These are phyloP conservation scores for Oscheius sp. DNA, from an alignment of 2,888 invertebrate species.

Conservation along the genomic window DNA sequence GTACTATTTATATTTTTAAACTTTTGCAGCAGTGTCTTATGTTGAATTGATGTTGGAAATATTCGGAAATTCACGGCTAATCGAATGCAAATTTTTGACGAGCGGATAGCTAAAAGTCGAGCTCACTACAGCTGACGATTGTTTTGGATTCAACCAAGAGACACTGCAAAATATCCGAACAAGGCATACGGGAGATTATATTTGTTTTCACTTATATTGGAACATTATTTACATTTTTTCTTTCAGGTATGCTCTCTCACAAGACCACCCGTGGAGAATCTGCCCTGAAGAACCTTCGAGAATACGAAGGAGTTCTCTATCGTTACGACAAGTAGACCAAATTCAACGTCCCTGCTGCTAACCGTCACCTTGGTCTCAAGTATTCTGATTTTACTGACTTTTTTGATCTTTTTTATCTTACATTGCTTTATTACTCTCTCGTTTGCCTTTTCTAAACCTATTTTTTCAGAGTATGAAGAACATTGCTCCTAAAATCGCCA, in stretches of 20 bases:
- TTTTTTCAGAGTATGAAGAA: constrained; percentile 83
- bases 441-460: background rate
- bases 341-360: constrained; percentile 92
- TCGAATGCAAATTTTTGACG: no score
- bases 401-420: background rate
- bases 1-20: constrained; percentile 76
- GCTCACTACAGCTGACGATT: no score
- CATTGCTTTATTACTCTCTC: background rate
- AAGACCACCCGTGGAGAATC: constrained; percentile 95
- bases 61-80: no score
- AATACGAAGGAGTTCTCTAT: constrained; percentile 96
- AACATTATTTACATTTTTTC: background rate
- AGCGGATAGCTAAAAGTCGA: no score
- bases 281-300: constrained; percentile 88
- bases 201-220: constrained; percentile 3
- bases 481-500: constrained; percentile 84
- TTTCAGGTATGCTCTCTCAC: constrained; percentile 95
- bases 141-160: no score
- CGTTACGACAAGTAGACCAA: constrained; percentile 92
- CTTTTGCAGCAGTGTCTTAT: background rate
- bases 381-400: background rate
- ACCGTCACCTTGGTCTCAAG: constrained; percentile 91
- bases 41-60: no score
- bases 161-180: no score
- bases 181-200: background rate